Base-by-base conservation (phyloP, 2,888 invertebrate species). In the Polyommatus iphigenia region DNA sequence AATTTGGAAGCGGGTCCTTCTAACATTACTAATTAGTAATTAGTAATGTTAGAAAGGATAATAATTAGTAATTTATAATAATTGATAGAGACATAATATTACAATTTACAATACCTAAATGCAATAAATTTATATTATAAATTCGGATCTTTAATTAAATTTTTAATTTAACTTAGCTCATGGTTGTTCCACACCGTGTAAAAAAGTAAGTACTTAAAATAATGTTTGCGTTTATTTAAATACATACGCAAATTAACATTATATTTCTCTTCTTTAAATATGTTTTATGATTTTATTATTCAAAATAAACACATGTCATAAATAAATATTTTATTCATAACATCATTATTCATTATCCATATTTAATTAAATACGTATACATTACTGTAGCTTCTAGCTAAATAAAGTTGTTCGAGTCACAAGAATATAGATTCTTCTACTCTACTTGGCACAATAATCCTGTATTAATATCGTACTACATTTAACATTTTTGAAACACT, bases 261-360 rank as follows among this genome's bases (percentile, higher is more conserved):
- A 50, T 50, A 50, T 15, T 50, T 50, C 15, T 4, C 4, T 54
- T 54, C 18, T 54, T 54, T 15, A 54, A 54, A 18, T 54, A 54
- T 18, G 50, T 18, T 54, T 54, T 54, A 54, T 54, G 18, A 54
- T 1, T 54, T 15, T 54, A 54, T 54, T 54, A 54, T 54, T 54
- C 54, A 54, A 18, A 73, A 24, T 59, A 15, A 32, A 72, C 73
- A 54, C 32, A 59, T 6, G 59, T 36, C 2, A 46, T 71, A 59
- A 20, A 77, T 71, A 77, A 72, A 73, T 77, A 77, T 32, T 20
- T 36, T 59, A 71, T 77, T 71, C n/a, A n/a, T 77, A 72, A 72
- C 36, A 20, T 50, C 29, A n/a, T n/a, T n/a, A n/a, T n/a, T n/a
- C 24, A 18, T 73, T 73, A 24, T 8, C 10, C 20, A 13, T 73